Evolutionary conservation across 2,888 invertebrate genomes (phyloP), one percentile per base, ranked within the genome.

Genomic region (Zaprionus bogoriensis): DNA sequence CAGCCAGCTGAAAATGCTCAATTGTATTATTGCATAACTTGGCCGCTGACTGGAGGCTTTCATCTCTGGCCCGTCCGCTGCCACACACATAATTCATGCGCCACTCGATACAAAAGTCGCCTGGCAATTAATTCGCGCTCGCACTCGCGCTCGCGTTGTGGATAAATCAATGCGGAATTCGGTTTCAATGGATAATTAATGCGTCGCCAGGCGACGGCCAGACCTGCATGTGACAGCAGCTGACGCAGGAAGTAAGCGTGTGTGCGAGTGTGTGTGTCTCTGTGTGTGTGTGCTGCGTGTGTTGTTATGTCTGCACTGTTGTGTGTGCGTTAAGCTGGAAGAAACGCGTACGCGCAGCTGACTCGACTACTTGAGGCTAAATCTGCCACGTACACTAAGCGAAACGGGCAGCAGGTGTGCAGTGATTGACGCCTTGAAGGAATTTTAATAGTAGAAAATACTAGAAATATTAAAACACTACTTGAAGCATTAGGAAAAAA

Each of bases 131-230:
- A 83, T 83, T 86, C 80, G 65, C 69, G 76, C 66, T 73, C 45
- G 32, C 46, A 83, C 79, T 86, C 80, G 65, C 69, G 76, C 66
- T 73, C 45, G 32, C 46, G 55, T 36, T 72, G 66, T 67, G 75
- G 68, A 82, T 82, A 85, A 85, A 80, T 80, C 80, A 85, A 85
- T 85, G 76, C 46, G 63, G 54, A 55, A 74, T 45, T 55, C 63
- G 30, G 36, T 66, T 72, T 65, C 73, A 81, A 82, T 71, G 81
- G 83, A 81, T 81, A 81, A 81, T 81, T 81, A 85, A 81, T 85
- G 83, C 79, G 73, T 61, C 65, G 60, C 69, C 44, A 47, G 41
- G 59, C 55, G 54, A 57, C 48, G 58, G 42, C 14, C 28, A 36
- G 42, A 38, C 30, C 82, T 78, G 83, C 44, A 30, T 28, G 23